phyloP scores from a whole-genome alignment of 2,888 invertebrate species.

The Argynnis bischoffii region DNA sequence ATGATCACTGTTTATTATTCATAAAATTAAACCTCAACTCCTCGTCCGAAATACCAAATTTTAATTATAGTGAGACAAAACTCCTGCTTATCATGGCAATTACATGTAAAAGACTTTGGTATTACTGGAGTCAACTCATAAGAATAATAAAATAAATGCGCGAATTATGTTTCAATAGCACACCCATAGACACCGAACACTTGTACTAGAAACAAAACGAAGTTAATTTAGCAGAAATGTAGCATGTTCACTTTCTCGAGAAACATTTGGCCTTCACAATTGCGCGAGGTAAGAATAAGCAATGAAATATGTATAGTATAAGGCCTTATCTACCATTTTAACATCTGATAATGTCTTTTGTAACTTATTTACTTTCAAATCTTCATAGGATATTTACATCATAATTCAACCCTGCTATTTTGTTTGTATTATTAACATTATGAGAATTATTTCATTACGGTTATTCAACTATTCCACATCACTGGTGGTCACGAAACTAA shows the following conservation, averaged over 20 bases:
- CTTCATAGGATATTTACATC: constrained; percentile 26
- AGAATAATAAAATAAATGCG: not conserved
- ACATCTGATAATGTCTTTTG: constrained; percentile 4
- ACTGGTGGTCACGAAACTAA: constrained; percentile 1
- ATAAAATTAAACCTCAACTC: no score
- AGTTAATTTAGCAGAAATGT: no score
- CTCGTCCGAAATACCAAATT: no score
- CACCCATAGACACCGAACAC: no score
- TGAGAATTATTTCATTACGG: constrained; percentile 11
- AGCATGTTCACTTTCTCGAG: constrained; percentile 20
- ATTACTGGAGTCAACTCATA: constrained; percentile 11
- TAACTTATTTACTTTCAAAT: constrained; percentile 6
- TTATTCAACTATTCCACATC: constrained; percentile 13
- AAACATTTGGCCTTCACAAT: constrained; percentile 27
- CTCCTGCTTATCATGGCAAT: no score
- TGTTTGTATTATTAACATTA: not conserved
- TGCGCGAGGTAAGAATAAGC: constrained; percentile 17
- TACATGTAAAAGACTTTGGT: constrained; percentile 5
- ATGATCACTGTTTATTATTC: no score
- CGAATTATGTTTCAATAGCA: not conserved
- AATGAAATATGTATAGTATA: no score
- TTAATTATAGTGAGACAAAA: no score
- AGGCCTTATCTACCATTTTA: constrained; percentile 13
- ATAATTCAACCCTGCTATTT: constrained; percentile 8
- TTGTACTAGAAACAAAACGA: no score